Percentiles rank a stretch among this genome's conserved stretches.
Conservation (phyloP, 2,797 vertebrate species). For the Catharus ustulatus region DNA sequence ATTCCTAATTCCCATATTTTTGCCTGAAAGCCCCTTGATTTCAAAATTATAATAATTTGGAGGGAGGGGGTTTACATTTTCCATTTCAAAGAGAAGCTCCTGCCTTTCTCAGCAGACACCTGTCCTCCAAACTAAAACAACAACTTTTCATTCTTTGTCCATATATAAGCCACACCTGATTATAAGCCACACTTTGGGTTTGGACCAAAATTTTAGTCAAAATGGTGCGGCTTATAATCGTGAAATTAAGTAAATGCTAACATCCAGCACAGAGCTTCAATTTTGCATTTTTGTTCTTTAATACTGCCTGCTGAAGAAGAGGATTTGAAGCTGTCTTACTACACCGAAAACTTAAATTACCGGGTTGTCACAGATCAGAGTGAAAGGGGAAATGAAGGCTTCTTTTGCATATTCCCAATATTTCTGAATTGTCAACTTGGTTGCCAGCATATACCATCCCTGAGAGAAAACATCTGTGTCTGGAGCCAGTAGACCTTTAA, state of each 20-base stretch:
- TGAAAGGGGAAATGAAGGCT: background rate
- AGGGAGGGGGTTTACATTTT: too few relatives aligned
- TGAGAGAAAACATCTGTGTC: slow-evolving; percentile 35
- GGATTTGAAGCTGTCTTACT: background rate
- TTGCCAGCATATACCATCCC: background rate
- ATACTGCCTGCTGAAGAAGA: background rate
- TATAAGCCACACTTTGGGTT: too few relatives aligned
- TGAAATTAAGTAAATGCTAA: background rate
- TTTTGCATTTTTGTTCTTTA: background rate
- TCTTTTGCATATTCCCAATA: background rate
- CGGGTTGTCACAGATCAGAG: background rate
- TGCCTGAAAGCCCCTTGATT: too few relatives aligned
- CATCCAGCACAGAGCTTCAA: background rate
- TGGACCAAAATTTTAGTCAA: too few relatives aligned
- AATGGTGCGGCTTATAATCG: too few relatives aligned
- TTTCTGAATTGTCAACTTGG: background rate
- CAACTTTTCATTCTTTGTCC: too few relatives aligned
- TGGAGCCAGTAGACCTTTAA: slow-evolving; percentile 12
- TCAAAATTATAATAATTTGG: too few relatives aligned
- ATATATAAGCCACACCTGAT: too few relatives aligned
- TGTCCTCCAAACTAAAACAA: too few relatives aligned
- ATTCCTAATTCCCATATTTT: too few relatives aligned
- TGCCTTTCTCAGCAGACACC: too few relatives aligned
- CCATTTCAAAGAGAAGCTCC: too few relatives aligned
- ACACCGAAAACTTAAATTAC: background rate